Conservation (phyloP, 2,888 invertebrate species). For the Druceiella hillmani region DNA sequence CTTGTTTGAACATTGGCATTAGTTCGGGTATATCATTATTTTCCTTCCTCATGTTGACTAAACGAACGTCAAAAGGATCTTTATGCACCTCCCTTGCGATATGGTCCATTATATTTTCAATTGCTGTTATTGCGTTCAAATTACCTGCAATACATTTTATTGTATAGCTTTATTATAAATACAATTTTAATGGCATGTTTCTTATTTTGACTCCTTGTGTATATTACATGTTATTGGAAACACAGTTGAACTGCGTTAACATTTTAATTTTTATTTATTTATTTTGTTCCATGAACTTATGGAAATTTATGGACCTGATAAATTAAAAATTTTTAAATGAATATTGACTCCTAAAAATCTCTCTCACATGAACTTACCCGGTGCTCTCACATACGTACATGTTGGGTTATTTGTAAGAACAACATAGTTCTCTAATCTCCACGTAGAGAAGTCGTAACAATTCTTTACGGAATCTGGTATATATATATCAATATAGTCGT, state of each 20-base stretch:
- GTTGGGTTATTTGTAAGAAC: slow-evolving; percentile 58
- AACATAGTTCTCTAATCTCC: slow-evolving; percentile 37
- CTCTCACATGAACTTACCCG: slow-evolving; percentile 59
- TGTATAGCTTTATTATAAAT: no score
- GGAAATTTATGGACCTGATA: no score
- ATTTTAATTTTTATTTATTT: no score
- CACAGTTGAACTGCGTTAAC: no score
- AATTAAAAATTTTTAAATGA: no score
- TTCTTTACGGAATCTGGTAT: slow-evolving; percentile 39
- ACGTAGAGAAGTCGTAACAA: slow-evolving; percentile 54
- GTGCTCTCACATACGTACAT: slow-evolving; percentile 61
- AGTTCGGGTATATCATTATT: slow-evolving; percentile 39
- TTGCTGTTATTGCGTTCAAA: slow-evolving; percentile 56
- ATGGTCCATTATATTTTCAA: slow-evolving; percentile 63
- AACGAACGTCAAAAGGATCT: slow-evolving; percentile 55
- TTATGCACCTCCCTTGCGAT: slow-evolving; percentile 50
- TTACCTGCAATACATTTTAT: no score
- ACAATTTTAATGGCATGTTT: no score
- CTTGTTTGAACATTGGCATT: slow-evolving; percentile 43
- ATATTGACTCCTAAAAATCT: no score
- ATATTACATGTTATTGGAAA: no score
- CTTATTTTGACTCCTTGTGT: no score
- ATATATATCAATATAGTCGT: slow-evolving; percentile 44
- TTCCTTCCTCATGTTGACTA: slow-evolving; percentile 42
- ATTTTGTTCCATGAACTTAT: no score